Evolutionary conservation across 2,797 vertebrate genomes (phyloP), one percentile per base, ranked within the genome.

Genomic region (Halcyon chelicuti): DNA sequence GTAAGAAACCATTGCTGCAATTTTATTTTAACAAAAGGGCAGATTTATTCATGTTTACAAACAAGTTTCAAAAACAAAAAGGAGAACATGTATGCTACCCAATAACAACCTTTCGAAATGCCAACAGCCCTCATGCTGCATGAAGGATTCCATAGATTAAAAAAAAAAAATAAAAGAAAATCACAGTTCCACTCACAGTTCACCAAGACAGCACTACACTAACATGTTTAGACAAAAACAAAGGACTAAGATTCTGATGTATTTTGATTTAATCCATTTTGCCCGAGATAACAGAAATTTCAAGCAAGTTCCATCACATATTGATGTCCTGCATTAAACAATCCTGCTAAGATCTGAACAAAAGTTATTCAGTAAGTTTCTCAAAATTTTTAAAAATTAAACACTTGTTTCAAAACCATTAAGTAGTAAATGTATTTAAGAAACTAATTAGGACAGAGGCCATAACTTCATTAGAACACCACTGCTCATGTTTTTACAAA

Each of bases 351-450:
- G 97, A 98, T 98, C 97, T 97, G 97, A 98, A 98, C 98, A 98
- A 98, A 98, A 98, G 97, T 98, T 98, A 97, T 98, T 97, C 97
- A 97, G 98, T 33, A 98, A 98, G 97, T 98, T 98, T 98, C 98
- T 97, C 98, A 98, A 98, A 98, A 98, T 98, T 98, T 98, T 98
- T 99, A 98, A 98, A 98, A 99, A 98, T 98, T 97, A 98, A 98
- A 98, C 98, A 98, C 97, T 98, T 98, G 98, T 99, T 98, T 98
- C 97, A 98, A 99, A 98, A 99, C 98, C 98, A 99, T 98, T 99
- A 99, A 98, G 98, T 98, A 99, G 98, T 98, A 99, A 99, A 99
- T 99, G 99, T 98, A 97, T 98, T 99, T 99, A 99, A 99, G 99
- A 99, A 98, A 99, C 98, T 98, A 99, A 98, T 98, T 98, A 98